Conservation (phyloP, 2,888 invertebrate genomes). For the Zeuzera pyrina region DNA sequence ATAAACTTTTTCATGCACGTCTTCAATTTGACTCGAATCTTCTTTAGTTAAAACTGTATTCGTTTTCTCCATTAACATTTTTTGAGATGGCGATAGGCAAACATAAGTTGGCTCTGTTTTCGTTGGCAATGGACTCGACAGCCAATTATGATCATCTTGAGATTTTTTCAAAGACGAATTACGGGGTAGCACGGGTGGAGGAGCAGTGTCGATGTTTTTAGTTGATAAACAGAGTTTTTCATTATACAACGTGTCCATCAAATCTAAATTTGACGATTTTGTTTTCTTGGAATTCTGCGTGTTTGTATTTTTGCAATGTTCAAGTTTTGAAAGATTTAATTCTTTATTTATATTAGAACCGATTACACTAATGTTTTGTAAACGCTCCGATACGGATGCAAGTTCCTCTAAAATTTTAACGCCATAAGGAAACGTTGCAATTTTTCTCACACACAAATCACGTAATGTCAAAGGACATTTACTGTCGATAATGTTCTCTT, state of each 20-base stretch:
- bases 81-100: constrained; percentile 83
- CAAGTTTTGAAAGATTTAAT: constrained; percentile 10
- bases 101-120: constrained; percentile 74
- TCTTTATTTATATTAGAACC: constrained; percentile 17
- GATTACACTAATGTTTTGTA: constrained; percentile 48
- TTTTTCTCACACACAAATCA: constrained; percentile 76
- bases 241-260: constrained; percentile 58
- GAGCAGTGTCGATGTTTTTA: constrained; percentile 29
- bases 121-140: constrained; percentile 77
- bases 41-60: constrained; percentile 58
- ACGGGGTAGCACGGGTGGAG: constrained; percentile 59
- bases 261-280: too few relatives aligned
- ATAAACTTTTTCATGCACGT: constrained; percentile 80
- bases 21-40: constrained; percentile 76
- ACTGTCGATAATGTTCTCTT: constrained; percentile 20
- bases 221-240: constrained; percentile 44
- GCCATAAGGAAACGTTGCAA: constrained; percentile 80
- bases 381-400: constrained; percentile 74
- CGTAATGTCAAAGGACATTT: constrained; percentile 74
- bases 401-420: constrained; percentile 78
- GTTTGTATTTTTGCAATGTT: too few relatives aligned
- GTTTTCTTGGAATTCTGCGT: too few relatives aligned
- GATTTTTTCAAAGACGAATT: constrained; percentile 54
- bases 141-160: constrained; percentile 46
- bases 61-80: constrained; percentile 71